These are phyloP conservation scores for Dinomys branickii DNA, from an alignment of 2,113 vertebrate species.

Conservation along the genomic window DNA sequence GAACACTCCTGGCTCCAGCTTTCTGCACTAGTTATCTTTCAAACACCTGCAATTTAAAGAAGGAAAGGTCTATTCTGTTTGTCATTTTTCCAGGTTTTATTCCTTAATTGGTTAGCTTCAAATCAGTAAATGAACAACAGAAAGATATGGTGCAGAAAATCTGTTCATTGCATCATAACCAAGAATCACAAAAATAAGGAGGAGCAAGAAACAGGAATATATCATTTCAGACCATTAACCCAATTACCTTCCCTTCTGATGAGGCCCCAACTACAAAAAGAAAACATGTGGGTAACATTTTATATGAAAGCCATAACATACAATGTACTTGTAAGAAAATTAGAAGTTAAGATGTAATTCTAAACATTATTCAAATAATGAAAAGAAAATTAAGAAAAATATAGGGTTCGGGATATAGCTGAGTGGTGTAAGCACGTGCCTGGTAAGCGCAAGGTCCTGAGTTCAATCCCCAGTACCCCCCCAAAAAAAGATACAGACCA, in stretches of 20 bases:
- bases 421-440: no score
- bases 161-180: background rate
- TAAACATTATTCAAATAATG: background rate
- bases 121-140: background rate
- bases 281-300: background rate
- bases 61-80: background rate
- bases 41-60: background rate
- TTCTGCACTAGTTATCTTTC: background rate
- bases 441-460: no score
- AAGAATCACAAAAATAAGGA: background rate
- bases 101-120: background rate
- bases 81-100: background rate
- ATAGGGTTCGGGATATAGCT: no score
- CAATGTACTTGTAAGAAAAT: background rate
- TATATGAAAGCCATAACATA: background rate
- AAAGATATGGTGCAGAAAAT: background rate
- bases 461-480: no score
- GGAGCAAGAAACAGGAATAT: background rate
- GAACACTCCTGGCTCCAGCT: background rate
- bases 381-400: no score
- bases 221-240: background rate
- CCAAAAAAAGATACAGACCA: no score
- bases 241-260: background rate
- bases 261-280: background rate
- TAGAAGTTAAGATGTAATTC: background rate